phyloP scores from a whole-genome alignment of 1,140 invertebrate genomes.

The Bombus haemorrhoidalis region DNA sequence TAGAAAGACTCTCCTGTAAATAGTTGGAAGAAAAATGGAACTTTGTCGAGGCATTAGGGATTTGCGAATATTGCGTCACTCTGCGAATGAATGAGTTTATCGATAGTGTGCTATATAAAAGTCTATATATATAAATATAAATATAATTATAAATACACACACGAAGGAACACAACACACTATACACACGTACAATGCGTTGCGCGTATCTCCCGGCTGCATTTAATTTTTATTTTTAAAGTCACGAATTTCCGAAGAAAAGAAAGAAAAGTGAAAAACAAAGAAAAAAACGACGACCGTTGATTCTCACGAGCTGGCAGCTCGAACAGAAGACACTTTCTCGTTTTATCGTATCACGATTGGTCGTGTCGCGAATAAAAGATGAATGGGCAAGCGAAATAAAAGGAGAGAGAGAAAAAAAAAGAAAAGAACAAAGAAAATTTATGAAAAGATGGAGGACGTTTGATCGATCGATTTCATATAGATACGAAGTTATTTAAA shows the following conservation, averaged over 20 bases:
- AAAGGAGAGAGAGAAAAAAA: not conserved
- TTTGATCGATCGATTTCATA: slow-evolving; percentile 31
- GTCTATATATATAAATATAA: slow-evolving; percentile 44
- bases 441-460: not conserved
- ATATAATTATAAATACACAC: slow-evolving; percentile 44
- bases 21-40: slow-evolving; percentile 67
- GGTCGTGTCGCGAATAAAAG: slow-evolving; percentile 46
- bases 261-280: not conserved
- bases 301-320: slow-evolving; percentile 24
- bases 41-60: slow-evolving; percentile 81
- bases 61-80: slow-evolving; percentile 77
- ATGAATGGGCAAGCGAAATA: not conserved
- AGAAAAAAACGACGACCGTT: slow-evolving; percentile 14
- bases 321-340: slow-evolving; percentile 43
- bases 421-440: not conserved
- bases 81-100: slow-evolving; percentile 71
- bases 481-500: slow-evolving; percentile 13
- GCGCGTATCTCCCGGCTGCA: slow-evolving; percentile 71
- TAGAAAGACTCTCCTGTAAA: slow-evolving; percentile 80
- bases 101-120: slow-evolving; percentile 56
- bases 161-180: not conserved
- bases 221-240: slow-evolving; percentile 68
- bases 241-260: slow-evolving; percentile 39
- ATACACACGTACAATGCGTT: slow-evolving; percentile 54
- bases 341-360: slow-evolving; percentile 59